Evolutionary conservation across 2,888 invertebrate species (phyloP), one percentile per base, ranked within the genome.

Genomic region (Drosophila melanocephala): DNA sequence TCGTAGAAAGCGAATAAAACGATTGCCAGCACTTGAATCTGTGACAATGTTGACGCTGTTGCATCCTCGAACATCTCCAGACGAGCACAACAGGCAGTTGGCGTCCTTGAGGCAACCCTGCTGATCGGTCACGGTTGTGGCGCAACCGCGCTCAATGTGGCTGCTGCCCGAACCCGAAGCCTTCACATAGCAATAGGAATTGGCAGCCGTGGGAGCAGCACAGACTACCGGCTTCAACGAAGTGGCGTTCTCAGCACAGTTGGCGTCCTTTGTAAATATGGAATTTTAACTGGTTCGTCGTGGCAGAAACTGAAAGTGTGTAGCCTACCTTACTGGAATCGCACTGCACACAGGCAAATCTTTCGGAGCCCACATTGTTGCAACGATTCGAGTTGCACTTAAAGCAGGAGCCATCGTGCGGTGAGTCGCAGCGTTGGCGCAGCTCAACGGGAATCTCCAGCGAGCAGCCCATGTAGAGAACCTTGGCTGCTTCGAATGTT

Each of bases 381-480:
- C 93, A 93, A 1, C 82, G 81, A 73, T 91, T 83, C 26, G 89
- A 73, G 60, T 90, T 92, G 81, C 93, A 93, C 58, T 92, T 93
- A 75, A 91, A 89, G 35, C 93, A 92, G 19, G 76, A 50, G 14
- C 80, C 87, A 2, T 69, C 26, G 0, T 79, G 69, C 5, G 82
- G 63, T 5, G 70, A 42, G 14, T 90, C 83, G 52, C 93, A 93
- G 19, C 86, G 91, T 0, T 64, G 57, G 1, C 92, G 89, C 70
- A 91, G 61, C 10, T 84, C 62, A 9, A 80, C 66, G 0, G 92
- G 90, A 39, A 92, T 85, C 53, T 92, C 90, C 44, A 91, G 59
- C 0, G 88, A 92, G 67, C 93, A 93, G n/a, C 93, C 93, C 44
- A 90, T 91, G 66, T 77, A 88, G 3, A 92, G 71, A 5, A 92